Evolutionary conservation across 2,113 vertebrate genomes (phyloP).

Genomic region (Cyrtonyx montezumae): DNA sequence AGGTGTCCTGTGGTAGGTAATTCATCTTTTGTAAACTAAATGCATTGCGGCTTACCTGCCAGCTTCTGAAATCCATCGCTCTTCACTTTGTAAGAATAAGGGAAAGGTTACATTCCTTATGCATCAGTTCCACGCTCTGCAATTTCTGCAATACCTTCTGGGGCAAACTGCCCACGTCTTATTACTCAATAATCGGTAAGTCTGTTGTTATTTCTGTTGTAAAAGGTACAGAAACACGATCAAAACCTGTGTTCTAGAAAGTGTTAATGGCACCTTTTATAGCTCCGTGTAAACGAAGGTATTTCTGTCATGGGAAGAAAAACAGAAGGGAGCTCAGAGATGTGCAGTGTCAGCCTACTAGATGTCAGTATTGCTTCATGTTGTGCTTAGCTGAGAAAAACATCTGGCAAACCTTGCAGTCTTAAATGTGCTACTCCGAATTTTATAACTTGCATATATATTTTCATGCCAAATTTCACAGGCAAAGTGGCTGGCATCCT

Average conservation of each 20-base stretch:
- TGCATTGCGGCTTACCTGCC: not conserved
- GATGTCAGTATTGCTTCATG: not conserved
- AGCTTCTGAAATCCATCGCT: slow-evolving; percentile 1
- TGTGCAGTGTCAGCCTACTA: not conserved
- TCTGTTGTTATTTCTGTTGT: not conserved
- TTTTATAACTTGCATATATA: not conserved
- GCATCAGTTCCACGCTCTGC: not conserved
- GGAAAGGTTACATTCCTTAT: not conserved
- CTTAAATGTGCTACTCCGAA: not conserved
- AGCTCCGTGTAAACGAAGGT: not conserved
- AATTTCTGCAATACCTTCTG: not conserved
- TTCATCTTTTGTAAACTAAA: not conserved
- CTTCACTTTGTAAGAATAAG: not conserved
- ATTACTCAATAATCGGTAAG: not conserved
- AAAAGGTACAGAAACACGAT: slow-evolving; percentile 8
- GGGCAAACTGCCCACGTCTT: not conserved
- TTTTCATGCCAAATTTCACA: slow-evolving; percentile 28
- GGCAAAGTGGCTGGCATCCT: slow-evolving; percentile 34
- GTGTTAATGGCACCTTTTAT: slow-evolving; percentile 8
- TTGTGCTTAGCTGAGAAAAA: slow-evolving; percentile 16
- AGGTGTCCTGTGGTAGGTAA: not conserved
- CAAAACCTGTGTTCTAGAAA: not conserved
- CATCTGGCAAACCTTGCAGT: slow-evolving; percentile 27
- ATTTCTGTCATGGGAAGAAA: not conserved
- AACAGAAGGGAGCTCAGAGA: not conserved